Base-by-base conservation (phyloP, 2,113 vertebrate species). In the Lasiurus borealis region DNA sequence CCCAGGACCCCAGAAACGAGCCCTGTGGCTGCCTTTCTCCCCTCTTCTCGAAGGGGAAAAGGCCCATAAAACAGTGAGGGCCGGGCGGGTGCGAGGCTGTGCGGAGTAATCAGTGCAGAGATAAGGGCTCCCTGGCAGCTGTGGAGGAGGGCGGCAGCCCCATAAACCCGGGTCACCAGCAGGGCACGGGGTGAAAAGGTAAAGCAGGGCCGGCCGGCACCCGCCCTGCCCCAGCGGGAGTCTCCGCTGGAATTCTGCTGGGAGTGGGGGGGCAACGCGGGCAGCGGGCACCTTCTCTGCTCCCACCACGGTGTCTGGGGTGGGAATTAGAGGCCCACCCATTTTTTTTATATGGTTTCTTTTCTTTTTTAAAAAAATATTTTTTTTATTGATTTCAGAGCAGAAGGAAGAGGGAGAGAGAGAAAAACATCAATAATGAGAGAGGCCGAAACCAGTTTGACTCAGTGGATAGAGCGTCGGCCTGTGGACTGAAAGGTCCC, bases 31-130 rank as follows among this genome's bases (percentile, higher is more conserved):
- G 66, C 71, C 21, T 15, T 5, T 36, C 92, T 64, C 72, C 66
- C 77, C 73, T 72, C 10, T 34, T 40, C 54, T 76, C 93, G 8
- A 77, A 92, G 77, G 92, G 85, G 92, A 95, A 94, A 96, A 75
- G 88, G 84, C n/a, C 90, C 96, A 96, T 95, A 96, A 95, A 96
- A 92, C 90, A 76, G 94, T 97, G 91, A 93, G 71, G 87, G 77
- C 14, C 14, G 66, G 94, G 84, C 2, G 3, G 54, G 4, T 36
- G 44, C 10, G 81, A 34, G 91, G 85, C 89, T 81, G 48, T 34
- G 87, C 36, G 10, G 1, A 54, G 34, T 85, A 93, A 95, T 91
- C 68, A 14, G 31, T 2, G 11, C 6, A 0, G 46, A 0, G 92
- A 97, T 97, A 96, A 97, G 72, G 15, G 64, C 5, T 18, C 52